Conservation (phyloP, 2,888 invertebrate species). For the Hipparchia semele region DNA sequence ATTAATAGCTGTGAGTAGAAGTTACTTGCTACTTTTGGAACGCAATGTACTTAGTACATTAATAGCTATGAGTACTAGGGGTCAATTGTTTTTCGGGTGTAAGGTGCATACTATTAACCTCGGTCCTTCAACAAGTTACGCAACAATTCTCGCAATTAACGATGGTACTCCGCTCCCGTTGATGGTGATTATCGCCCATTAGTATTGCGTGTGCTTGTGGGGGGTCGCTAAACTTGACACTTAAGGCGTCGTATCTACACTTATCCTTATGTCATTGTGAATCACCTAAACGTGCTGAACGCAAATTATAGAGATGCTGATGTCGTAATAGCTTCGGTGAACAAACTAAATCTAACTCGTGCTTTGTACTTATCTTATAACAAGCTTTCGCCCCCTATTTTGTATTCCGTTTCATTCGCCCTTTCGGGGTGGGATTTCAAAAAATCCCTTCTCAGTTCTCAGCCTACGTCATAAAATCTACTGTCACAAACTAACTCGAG, state of each 20-base stretch:
- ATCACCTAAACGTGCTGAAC: conserved; percentile 33
- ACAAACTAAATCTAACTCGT: background rate
- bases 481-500: too few species aligned
- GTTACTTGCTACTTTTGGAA: too few species aligned
- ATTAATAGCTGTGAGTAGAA: background rate
- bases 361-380: background rate
- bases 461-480: too few species aligned
- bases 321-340: conserved; percentile 23
- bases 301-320: conserved; percentile 19
- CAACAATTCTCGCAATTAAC: conserved; percentile 52
- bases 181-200: conserved; percentile 73
- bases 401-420: too few species aligned
- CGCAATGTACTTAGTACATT: too few species aligned
- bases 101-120: conserved; percentile 50
- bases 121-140: conserved; percentile 54
- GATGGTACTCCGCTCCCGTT: conserved; percentile 48
- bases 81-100: conserved; percentile 14
- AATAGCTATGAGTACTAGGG: background rate
- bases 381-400: background rate
- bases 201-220: conserved; percentile 65
- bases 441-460: too few species aligned
- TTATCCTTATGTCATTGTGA: conserved; percentile 46
- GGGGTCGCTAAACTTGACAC: conserved; percentile 66
- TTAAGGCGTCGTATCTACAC: conserved; percentile 41
- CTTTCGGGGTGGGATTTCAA: too few species aligned